These are phyloP conservation scores for Rhopalosiphum maidis DNA, from an alignment of 1,140 invertebrate species.

Conservation along the genomic window DNA sequence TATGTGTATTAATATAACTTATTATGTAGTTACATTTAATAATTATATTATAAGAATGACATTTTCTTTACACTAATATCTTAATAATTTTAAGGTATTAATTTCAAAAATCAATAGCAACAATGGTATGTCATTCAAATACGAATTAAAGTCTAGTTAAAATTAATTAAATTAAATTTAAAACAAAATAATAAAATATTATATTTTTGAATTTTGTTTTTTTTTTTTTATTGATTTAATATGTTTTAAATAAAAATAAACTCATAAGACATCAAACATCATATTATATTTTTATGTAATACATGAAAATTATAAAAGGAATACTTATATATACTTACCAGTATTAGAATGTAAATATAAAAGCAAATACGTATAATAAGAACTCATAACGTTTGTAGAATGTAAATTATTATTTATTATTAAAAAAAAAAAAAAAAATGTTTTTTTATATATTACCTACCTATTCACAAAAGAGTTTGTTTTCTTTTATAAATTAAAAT, in stretches of 20 bases:
- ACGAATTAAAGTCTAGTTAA: neutral
- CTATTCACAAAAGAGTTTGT: neutral
- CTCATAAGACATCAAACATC: neutral
- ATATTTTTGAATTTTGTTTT: neutral
- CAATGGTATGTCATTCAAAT: neutral
- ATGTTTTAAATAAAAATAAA: neutral
- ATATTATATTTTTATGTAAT: neutral
- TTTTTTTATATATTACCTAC: neutral
- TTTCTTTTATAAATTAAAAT: neutral
- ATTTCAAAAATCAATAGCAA: neutral
- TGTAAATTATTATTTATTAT: neutral
- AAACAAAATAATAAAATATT: neutral
- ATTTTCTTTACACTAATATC: neutral
- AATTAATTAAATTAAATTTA: neutral
- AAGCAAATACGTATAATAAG: neutral
- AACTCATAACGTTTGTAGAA: neutral
- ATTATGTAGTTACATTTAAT: neutral
- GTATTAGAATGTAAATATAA: neutral
- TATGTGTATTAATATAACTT: neutral
- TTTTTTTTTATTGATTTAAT: neutral
- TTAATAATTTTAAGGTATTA: neutral
- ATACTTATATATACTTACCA: neutral
- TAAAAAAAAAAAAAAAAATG: too few relatives aligned
- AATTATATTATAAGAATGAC: neutral
- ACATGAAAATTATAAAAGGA: neutral